These are phyloP conservation scores for Cephalopholis sonnerati DNA, from an alignment of 2,113 vertebrate species.

Conservation along the genomic window DNA sequence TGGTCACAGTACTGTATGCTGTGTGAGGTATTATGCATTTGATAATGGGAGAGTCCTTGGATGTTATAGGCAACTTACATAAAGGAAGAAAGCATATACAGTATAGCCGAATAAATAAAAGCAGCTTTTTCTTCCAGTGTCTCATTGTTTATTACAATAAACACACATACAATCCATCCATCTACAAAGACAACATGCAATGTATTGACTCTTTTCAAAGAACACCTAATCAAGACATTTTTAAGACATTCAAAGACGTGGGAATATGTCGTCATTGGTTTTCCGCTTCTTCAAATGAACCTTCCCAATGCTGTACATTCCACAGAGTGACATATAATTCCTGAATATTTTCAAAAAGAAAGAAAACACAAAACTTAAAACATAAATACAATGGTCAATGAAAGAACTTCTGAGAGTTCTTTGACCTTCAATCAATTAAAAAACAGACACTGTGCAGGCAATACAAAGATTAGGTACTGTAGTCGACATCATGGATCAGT, in stretches of 20 bases:
- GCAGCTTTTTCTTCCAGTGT: background rate
- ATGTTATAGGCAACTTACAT: background rate
- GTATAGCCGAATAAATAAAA: background rate
- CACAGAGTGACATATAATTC: conserved; percentile 10
- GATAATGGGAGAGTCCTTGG: background rate
- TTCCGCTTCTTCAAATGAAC: background rate
- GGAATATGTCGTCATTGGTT: background rate
- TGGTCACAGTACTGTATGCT: background rate
- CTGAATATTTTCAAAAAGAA: background rate
- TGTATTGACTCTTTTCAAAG: background rate
- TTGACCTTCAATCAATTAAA: background rate
- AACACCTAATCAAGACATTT: background rate
- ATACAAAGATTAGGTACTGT: background rate
- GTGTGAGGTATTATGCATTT: background rate
- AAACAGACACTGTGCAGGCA: background rate
- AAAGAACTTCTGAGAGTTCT: background rate
- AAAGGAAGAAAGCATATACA: background rate
- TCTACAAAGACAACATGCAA: conserved; percentile 44
- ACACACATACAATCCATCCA: background rate
- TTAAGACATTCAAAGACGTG: background rate
- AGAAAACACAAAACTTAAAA: background rate
- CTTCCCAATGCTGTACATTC: background rate
- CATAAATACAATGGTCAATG: background rate
- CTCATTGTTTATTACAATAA: conserved; percentile 46
- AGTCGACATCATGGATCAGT: background rate